These are phyloP conservation scores for Atopsyche davidsoni DNA, from an alignment of 1,140 invertebrate genomes.

Conservation along the genomic window DNA sequence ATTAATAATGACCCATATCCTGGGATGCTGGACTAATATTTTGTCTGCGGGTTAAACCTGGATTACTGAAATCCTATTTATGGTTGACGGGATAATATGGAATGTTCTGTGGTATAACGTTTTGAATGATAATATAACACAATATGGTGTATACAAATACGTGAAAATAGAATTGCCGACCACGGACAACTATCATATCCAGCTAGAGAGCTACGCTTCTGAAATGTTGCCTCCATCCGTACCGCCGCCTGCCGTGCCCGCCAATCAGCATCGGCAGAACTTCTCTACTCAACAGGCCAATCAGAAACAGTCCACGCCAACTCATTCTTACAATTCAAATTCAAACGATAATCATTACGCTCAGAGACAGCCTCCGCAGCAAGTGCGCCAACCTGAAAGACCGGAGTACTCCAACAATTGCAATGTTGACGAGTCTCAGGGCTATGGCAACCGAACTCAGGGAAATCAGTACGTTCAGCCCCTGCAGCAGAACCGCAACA, in stretches of 20 bases:
- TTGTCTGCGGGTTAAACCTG: too few species aligned
- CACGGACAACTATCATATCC: conserved; percentile 29
- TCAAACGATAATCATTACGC: conserved; percentile 29
- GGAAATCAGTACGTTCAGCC: conserved; percentile 33
- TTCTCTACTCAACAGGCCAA: conserved; percentile 35
- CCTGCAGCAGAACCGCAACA: conserved; percentile 30
- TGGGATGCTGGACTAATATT: too few species aligned
- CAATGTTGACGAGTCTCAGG: conserved; percentile 36
- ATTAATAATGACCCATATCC: too few species aligned
- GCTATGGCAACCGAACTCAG: conserved; percentile 35
- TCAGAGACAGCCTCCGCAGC: conserved; percentile 6
- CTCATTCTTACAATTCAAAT: too few species aligned
- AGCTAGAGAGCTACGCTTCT: conserved; percentile 37
- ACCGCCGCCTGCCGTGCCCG: conserved; percentile 32
- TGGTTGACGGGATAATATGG: too few species aligned
- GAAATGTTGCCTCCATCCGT: conserved; percentile 40
- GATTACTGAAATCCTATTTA: too few species aligned
- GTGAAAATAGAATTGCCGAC: conserved; percentile 1
- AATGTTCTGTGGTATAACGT: too few species aligned
- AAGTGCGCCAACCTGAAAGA: conserved; percentile 11
- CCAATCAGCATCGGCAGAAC: conserved; percentile 28
- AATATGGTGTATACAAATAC: too few species aligned
- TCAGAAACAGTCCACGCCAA: conserved; percentile 24
- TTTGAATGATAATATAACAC: too few species aligned
- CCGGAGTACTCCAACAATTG: conserved; percentile 29